A percentile compares a stretch with the other conserved stretches of the same genome.
Conservation (phyloP, 2,113 vertebrate species). For the Procapra przewalskii region DNA sequence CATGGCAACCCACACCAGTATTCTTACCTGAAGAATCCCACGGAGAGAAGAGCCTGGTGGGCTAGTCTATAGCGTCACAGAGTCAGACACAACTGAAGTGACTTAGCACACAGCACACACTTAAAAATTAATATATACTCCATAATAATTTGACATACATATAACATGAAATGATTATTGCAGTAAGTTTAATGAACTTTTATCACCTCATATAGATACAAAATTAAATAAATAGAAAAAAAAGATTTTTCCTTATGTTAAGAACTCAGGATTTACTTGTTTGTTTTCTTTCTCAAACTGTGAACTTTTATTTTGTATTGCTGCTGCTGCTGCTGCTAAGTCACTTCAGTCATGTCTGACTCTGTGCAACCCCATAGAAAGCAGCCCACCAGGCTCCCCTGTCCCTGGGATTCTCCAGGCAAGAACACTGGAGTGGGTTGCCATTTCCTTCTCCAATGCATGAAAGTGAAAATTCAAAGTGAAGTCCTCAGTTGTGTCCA, state of each 20-base stretch:
- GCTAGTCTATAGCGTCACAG: accelerated
- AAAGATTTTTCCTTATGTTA: background rate
- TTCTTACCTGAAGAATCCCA: background rate
- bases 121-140: background rate
- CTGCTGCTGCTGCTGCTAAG: background rate
- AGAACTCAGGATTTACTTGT: background rate
- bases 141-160: background rate
- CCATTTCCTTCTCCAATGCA: background rate
- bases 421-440: background rate
- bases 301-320: background rate
- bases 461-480: background rate
- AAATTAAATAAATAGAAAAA: background rate
- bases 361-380: accelerated
- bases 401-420: background rate
- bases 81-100: background rate
- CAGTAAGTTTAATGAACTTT: background rate
- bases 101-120: background rate
- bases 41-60: background rate
- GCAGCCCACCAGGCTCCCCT: accelerated
- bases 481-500: background rate
- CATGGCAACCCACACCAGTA: background rate
- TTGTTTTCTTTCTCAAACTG: background rate
- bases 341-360: accelerated
- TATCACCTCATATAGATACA: background rate
- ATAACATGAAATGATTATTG: background rate